Evolutionary conservation across 2,113 vertebrate species (phyloP), one percentile per base, ranked within the genome.

Genomic region (Myrmecophaga tridactyla): DNA sequence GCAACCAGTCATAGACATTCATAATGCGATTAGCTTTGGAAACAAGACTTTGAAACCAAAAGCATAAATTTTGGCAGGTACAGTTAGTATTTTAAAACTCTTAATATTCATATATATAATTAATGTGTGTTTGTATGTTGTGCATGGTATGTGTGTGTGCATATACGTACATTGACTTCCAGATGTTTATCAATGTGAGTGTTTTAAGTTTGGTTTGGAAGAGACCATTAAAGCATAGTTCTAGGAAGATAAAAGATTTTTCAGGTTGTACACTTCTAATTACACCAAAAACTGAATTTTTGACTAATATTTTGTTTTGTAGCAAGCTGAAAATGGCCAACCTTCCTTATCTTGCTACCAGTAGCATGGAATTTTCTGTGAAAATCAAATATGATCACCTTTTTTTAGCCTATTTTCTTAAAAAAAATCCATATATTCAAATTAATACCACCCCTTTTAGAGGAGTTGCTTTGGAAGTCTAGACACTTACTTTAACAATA

Each of bases 401-500:
- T n/a, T n/a, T n/a, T 43, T 48, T 73, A 76, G 56, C 23, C 60
- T 69, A 3, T 76, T 76, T 86, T 90, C 76, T 51, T 53, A 62
- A 48, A 58, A 70, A 58, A 58, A 85, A 70, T 72, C 29, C 27
- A 34, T 67, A 34, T 62, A 69, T 60, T 75, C 12, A 81, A 67
- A 70, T 46, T 69, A 70, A 87, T 92, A 15, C 25, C 31, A n/a
- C 83, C 69, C 39, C 93, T 95, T 94, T 90, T 46, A 83, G 41
- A 43, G 43, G 14, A 84, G 18, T 58, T 76, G 70, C 82, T 87
- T 94, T 90, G 60, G 43, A 88, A 51, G 21, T 62, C 69, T 84
- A 48, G 65, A 58, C 1, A 63, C 36, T 80, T 89, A 11, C 89
- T 95, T 89, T 34, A 89, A 31, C 51, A n/a, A 60, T 43, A 72